These are phyloP conservation scores for Schizotus pectinicornis DNA, from an alignment of 2,888 invertebrate species.

Conservation along the genomic window DNA sequence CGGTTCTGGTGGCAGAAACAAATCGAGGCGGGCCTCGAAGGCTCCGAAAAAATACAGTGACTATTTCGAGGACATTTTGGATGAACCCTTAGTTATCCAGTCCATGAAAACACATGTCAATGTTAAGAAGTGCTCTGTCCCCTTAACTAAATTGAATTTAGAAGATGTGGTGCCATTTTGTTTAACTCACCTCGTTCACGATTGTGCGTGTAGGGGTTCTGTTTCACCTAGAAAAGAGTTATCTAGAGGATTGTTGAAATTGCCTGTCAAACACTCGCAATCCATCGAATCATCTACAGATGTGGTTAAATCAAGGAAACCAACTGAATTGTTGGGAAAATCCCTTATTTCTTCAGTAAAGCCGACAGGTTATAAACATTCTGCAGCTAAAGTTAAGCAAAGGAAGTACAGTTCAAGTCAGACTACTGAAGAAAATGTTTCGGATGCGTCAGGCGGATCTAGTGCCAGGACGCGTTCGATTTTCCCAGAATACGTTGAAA, in stretches of 20 bases:
- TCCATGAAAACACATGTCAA: slow-evolving; percentile 16
- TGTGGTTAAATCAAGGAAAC: no score
- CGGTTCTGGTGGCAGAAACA: slow-evolving; percentile 60
- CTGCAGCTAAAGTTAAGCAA: no score
- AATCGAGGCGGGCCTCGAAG: slow-evolving; percentile 65
- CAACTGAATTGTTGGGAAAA: no score
- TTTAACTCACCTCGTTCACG: slow-evolving; percentile 69
- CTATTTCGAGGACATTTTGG: slow-evolving; percentile 53
- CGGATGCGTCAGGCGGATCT: neutral
- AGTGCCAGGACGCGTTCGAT: slow-evolving; percentile 8
- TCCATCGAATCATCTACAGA: no score
- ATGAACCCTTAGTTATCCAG: slow-evolving; percentile 18
- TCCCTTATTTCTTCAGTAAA: no score
- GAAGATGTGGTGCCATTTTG: slow-evolving; percentile 67
- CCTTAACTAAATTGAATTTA: slow-evolving; percentile 32
- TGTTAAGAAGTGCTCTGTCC: slow-evolving; percentile 31
- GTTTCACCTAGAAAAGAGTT: slow-evolving; percentile 38
- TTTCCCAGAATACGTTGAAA: slow-evolving; percentile 7
- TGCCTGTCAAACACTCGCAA: no score
- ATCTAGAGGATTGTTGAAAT: neutral
- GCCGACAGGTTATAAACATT: no score
- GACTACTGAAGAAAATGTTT: neutral
- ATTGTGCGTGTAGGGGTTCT: slow-evolving; percentile 68
- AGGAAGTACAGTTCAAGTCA: no score
- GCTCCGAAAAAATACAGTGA: slow-evolving; percentile 68